A percentile compares a stretch with the other conserved stretches of the same genome.
phyloP scores from a whole-genome alignment of 2,113 vertebrate genomes.

The Nansenia antarctica region DNA sequence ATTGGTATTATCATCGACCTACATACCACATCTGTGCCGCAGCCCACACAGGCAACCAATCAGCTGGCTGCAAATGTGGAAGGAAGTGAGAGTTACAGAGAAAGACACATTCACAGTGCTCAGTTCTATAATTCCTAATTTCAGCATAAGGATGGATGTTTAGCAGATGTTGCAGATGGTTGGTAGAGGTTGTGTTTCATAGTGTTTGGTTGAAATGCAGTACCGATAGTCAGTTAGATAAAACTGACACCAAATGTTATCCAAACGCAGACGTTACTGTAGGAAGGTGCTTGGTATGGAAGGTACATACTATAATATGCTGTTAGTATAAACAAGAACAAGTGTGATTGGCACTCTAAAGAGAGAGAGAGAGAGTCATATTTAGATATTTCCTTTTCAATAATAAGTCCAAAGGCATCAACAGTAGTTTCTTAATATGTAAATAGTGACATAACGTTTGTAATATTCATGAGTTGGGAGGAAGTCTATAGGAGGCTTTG shows the following conservation, averaged over 20 bases:
- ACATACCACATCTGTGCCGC: slow-evolving; percentile 52
- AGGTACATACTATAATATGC: too few relatives aligned
- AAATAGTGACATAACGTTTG: slow-evolving; percentile 21
- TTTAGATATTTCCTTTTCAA: too few relatives aligned
- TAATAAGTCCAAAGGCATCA: slow-evolving; percentile 7
- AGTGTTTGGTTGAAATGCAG: slow-evolving; percentile 8
- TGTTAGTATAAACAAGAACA: too few relatives aligned
- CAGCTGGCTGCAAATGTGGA: slow-evolving; percentile 59
- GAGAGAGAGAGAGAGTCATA: too few relatives aligned
- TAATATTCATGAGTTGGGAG: slow-evolving; percentile 41
- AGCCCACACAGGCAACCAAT: slow-evolving; percentile 36
- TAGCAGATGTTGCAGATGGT: too few relatives aligned
- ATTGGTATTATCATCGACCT: slow-evolving; percentile 50
- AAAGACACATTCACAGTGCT: slow-evolving; percentile 43
- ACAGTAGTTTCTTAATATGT: slow-evolving; percentile 35
- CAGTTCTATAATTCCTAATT: slow-evolving; percentile 56
- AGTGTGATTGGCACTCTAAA: too few relatives aligned
- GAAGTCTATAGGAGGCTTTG: background rate
- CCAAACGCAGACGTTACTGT: too few relatives aligned
- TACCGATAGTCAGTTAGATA: slow-evolving; percentile 24
- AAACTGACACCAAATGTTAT: too few relatives aligned
- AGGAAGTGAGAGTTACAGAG: slow-evolving; percentile 28
- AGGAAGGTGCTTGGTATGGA: too few relatives aligned
- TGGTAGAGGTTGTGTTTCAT: too few relatives aligned
- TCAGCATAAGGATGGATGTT: slow-evolving; percentile 34